These are phyloP conservation scores for Periplaneta americana DNA, from an alignment of 1,140 invertebrate genomes.

Conservation along the genomic window DNA sequence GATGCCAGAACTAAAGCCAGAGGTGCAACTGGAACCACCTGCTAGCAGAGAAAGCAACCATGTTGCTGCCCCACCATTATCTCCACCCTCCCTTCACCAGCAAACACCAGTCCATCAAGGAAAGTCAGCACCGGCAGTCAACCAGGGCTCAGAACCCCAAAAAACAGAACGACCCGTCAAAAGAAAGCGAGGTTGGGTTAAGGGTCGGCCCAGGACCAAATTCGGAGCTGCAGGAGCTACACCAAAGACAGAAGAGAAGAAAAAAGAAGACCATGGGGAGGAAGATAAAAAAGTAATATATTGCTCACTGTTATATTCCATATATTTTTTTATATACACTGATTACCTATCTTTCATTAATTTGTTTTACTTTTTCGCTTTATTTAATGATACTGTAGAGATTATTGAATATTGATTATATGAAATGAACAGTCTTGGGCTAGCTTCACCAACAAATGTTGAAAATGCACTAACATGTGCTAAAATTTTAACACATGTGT, in stretches of 20 bases:
- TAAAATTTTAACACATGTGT: no score
- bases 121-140: neutral
- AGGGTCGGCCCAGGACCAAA: conserved; percentile 26
- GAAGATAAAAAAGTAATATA: neutral
- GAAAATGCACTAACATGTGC: no score
- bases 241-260: conserved; percentile 14
- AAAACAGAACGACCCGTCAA: conserved; percentile 6
- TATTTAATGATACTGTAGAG: no score
- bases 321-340: no score
- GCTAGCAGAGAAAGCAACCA: neutral
- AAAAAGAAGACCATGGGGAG: conserved; percentile 21
- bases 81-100: conserved; percentile 27
- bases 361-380: no score
- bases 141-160: neutral
- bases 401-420: no score
- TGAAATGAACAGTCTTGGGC: no score
- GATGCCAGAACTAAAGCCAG: conserved; percentile 27
- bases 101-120: conserved; percentile 9
- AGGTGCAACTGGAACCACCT: conserved; percentile 16
- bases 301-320: neutral
- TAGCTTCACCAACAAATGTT: no score
- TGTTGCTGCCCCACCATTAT: conserved; percentile 11
- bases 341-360: no score
- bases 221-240: conserved; percentile 27
- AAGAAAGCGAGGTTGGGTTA: conserved; percentile 36